Evolutionary conservation across 1,140 invertebrate genomes (phyloP).

Genomic region (Heliconius melpomene): DNA sequence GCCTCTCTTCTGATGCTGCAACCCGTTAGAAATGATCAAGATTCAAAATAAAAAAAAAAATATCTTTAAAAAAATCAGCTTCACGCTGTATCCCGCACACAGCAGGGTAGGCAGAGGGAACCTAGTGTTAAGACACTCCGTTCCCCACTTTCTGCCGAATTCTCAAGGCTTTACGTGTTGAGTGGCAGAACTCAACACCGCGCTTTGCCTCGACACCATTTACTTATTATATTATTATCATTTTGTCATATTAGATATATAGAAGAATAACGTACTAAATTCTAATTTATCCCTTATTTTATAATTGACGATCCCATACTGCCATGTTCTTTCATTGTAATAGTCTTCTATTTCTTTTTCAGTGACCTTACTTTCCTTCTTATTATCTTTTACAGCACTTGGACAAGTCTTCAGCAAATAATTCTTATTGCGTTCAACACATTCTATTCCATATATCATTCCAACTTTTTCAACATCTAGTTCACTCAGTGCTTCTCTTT

Average conservation of each 20-base stretch:
- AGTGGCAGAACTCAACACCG: too few relatives aligned
- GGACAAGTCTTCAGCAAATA: slow-evolving; percentile 70
- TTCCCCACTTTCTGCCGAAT: too few relatives aligned
- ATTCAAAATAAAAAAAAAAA: too few relatives aligned
- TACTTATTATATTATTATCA: background rate
- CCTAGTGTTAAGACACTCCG: too few relatives aligned
- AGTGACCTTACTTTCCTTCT: slow-evolving; percentile 32
- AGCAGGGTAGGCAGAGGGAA: too few relatives aligned
- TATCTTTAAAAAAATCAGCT: too few relatives aligned
- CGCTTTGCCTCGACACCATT: too few relatives aligned
- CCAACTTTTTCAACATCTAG: slow-evolving; percentile 64
- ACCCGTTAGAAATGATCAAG: background rate
- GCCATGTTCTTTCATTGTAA: slow-evolving; percentile 64
- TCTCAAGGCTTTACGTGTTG: too few relatives aligned
- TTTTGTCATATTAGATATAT: background rate
- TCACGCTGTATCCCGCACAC: too few relatives aligned
- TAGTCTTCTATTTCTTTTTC: slow-evolving; percentile 58
- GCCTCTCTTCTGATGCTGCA: slow-evolving; percentile 67
- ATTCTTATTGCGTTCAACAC: slow-evolving; percentile 60
- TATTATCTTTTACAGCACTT: slow-evolving; percentile 51
- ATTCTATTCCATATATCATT: slow-evolving; percentile 59
- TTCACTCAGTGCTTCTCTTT: slow-evolving; percentile 66
- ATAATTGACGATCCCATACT: slow-evolving; percentile 64
- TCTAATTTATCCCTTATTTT: slow-evolving; percentile 60
- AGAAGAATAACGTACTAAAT: slow-evolving; percentile 57